phyloP scores from a whole-genome alignment of 2,797 vertebrate species.

The Trachops cirrhosus region DNA sequence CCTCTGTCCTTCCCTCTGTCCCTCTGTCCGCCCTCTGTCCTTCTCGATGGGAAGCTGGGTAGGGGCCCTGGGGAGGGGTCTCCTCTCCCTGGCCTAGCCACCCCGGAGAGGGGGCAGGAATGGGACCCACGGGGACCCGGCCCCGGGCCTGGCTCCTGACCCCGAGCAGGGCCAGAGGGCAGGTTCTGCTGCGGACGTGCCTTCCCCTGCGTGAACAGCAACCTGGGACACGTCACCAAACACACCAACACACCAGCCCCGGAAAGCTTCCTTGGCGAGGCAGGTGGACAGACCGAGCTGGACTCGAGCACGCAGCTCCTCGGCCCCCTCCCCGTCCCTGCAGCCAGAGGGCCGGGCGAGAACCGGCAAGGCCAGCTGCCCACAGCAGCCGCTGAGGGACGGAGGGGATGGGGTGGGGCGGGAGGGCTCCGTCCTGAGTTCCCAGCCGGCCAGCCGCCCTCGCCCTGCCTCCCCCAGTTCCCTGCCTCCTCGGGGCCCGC shows the following conservation, averaged over 20 bases:
- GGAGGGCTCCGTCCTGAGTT: conserved; percentile 46
- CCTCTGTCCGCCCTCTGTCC: too few species aligned
- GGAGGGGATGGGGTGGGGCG: conserved; percentile 15
- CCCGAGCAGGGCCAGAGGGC: not conserved
- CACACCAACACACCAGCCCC: fast-evolving
- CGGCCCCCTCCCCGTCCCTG: not conserved
- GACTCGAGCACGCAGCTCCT: not conserved
- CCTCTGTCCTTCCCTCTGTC: too few species aligned
- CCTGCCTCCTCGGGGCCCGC: not conserved
- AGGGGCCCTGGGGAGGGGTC: not conserved
- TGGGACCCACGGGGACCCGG: not conserved
- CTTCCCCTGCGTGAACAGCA: not conserved
- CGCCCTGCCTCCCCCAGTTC: not conserved
- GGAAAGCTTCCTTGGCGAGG: fast-evolving
- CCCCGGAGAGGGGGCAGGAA: fast-evolving
- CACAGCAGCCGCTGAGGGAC: not conserved
- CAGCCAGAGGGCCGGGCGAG: conserved; percentile 15
- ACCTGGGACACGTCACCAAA: not conserved
- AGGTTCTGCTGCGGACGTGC: fast-evolving
- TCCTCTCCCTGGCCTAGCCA: not conserved
- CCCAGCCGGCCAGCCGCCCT: not conserved
- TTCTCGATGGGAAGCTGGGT: not conserved
- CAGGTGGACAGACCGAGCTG: fast-evolving
- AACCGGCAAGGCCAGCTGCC: not conserved
- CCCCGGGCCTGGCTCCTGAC: not conserved